Evolutionary conservation across 1,140 invertebrate species (phyloP).

Genomic region (Aethina tumida): DNA sequence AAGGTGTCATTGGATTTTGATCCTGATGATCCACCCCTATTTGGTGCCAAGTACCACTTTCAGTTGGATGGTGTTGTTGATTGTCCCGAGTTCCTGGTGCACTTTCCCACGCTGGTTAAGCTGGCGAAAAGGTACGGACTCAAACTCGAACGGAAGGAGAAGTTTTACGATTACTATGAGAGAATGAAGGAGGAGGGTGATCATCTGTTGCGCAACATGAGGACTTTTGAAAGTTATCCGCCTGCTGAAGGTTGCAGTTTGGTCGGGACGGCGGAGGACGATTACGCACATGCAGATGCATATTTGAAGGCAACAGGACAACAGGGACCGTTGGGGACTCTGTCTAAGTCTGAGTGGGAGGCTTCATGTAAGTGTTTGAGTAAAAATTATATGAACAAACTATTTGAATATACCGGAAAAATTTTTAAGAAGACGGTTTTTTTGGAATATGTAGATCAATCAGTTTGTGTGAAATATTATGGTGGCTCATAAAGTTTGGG

Average conservation of each 20-base stretch:
- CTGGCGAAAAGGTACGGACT: conserved; percentile 75
- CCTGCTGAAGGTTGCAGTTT: conserved; percentile 42
- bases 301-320: conserved; percentile 42
- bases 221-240: conserved; percentile 62
- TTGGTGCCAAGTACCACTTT: conserved; percentile 96
- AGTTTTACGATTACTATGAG: conserved; percentile 76
- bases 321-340: conserved; percentile 57
- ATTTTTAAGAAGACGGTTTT: too few species aligned
- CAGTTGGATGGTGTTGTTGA: conserved; percentile 92
- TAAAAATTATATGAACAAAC: too few species aligned
- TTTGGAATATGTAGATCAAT: too few species aligned
- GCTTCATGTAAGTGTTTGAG: conserved; percentile 65
- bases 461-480: too few species aligned
- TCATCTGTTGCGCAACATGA: conserved; percentile 62
- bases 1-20: conserved; percentile 70
- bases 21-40: conserved; percentile 65
- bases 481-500: too few species aligned
- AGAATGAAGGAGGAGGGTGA: conserved; percentile 48
- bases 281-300: conserved; percentile 65
- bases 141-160: conserved; percentile 59
- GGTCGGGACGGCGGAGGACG: conserved; percentile 46
- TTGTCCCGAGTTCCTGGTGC: conserved; percentile 96
- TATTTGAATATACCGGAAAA: too few species aligned
- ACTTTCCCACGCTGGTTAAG: conserved; percentile 79
- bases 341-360: conserved; percentile 90